phyloP scores from a whole-genome alignment of 2,113 vertebrate species.

The Orthonyx spaldingii region DNA sequence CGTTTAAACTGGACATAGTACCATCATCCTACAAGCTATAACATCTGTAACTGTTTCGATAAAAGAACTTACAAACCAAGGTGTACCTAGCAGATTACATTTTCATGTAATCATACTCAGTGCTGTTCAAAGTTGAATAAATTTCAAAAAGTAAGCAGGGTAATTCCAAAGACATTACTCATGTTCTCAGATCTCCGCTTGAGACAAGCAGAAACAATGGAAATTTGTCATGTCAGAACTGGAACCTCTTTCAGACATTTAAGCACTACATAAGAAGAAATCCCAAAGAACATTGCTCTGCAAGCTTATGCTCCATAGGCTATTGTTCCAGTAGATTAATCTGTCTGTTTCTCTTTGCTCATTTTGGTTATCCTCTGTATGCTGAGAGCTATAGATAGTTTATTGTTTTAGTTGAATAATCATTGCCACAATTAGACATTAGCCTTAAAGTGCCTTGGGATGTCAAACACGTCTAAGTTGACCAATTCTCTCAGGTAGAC shows the following conservation, averaged over 20 bases:
- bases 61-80: neutral
- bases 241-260: neutral
- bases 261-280: neutral
- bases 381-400: neutral
- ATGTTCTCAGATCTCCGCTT: neutral
- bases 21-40: neutral
- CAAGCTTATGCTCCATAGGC: neutral
- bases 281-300: neutral
- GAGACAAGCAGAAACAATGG: neutral
- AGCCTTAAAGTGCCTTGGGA: neutral
- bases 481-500: neutral
- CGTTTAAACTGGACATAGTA: neutral
- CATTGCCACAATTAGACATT: neutral
- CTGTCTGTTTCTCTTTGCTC: neutral
- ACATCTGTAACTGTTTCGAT: neutral
- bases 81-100: neutral
- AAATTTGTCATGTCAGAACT: neutral
- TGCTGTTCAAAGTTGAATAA: neutral
- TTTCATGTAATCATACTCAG: neutral
- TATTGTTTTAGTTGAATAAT: neutral
- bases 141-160: neutral
- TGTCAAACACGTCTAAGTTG: neutral
- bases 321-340: neutral
- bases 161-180: neutral
- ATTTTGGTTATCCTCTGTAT: neutral